Evolutionary conservation across 2,888 invertebrate genomes (phyloP), one percentile per base, ranked within the genome.

Genomic region (Drosophila atripex): DNA sequence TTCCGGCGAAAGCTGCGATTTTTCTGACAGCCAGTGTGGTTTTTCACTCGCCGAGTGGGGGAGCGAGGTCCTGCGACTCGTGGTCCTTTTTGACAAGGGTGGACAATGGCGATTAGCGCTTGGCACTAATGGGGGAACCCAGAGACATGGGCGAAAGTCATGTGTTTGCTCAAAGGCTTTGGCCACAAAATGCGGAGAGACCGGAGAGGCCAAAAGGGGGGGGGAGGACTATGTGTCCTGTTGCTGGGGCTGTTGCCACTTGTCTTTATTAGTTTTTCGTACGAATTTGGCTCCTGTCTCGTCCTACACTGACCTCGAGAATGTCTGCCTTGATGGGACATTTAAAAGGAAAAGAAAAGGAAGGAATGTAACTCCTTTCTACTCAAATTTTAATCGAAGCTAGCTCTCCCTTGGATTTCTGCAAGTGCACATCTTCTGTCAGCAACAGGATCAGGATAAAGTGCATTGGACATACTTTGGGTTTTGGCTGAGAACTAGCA

Each of bases 31-130:
- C 63, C 57, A 66, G 54, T 63, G 71, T 56, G 63, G 65, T 35
- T 43, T 43, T 18, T 14, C n/a, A 41, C 28, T 8, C 12, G 43
- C 14, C 25, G 16, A 4, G 6, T 25, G 12, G 14, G 3, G 16
- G 14, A 12, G 14, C 23, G 16, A 30, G 28, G 55, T 47, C 71
- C 53, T 51, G 53, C 12, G 9, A 21, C 32, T 43, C 41, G 59
- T 43, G 38, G 51, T 46, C 8, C 51, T 49, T 72, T 83, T 86
- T 86, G 82, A 83, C 82, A 86, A 83, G 82, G 84, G 84, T 86
- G 83, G 84, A 86, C 86, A 83, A 86, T 86, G 85, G 87, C 85
- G 83, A 86, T 84, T 84, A 84, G 83, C 83, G 85, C 77, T 73
- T 70, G 78, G 77, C 78, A 78, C 84, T 86, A 83, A 83, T 83